Conservation (phyloP, 2,113 vertebrate species). For the Marcusenius ussheri region DNA sequence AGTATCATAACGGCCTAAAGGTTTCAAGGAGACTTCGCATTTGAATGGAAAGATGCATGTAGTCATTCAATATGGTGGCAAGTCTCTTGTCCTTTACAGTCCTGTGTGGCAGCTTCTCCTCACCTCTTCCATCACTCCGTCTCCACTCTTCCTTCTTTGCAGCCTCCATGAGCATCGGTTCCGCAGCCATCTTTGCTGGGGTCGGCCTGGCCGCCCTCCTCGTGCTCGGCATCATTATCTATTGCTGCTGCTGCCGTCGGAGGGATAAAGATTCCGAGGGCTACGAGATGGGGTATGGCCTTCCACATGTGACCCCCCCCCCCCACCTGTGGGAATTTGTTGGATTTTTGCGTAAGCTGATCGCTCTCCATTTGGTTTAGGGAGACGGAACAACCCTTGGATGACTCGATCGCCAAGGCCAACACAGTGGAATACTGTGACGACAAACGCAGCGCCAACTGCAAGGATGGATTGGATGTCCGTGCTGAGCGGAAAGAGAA, state of each 20-base stretch:
- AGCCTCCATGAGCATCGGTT: constrained; percentile 75
- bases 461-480: constrained; percentile 14
- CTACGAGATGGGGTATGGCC: constrained; percentile 46
- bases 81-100: background rate
- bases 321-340: background rate
- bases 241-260: constrained; percentile 50
- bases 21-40: background rate
- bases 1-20: background rate
- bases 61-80: background rate
- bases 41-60: background rate
- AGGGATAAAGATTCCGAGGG: constrained; percentile 39
- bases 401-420: constrained; percentile 39
- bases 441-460: constrained; percentile 15
- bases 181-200: constrained; percentile 64
- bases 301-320: too few relatives aligned
- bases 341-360: background rate
- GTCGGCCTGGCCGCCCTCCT: constrained; percentile 11
- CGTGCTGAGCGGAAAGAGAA: background rate
- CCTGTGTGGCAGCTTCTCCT: background rate
- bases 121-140: background rate
- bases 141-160: background rate
- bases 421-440: constrained; percentile 35
- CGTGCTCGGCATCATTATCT: constrained; percentile 32
- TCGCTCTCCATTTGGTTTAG: constrained; percentile 31
- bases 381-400: constrained; percentile 32